Evolutionary conservation across 2,888 invertebrate species (phyloP), one percentile per base, ranked within the genome.

Genomic region (Geotrupes spiniger): DNA sequence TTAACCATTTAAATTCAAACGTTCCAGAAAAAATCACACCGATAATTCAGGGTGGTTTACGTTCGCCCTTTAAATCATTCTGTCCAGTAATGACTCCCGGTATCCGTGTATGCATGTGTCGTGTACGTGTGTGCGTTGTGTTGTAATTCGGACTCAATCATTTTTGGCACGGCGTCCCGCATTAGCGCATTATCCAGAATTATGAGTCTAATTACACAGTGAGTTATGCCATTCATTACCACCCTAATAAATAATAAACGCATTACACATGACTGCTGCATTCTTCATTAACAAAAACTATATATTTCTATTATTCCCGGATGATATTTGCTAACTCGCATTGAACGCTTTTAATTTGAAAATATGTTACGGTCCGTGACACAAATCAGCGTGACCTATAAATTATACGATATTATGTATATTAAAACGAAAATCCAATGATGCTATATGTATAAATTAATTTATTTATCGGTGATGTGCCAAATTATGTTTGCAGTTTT

Each of bases 191-290:
- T 69, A 70, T 64, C 66, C 62, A 64, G 66, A 71, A 73, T 71
- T 72, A 73, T 71, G 71, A 72, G 66, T 71, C 70, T 71, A 72
- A 73, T 73, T 73, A 73, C 67, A 60, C 60, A 57, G 67, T 71
- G 71, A 72, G 70, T 71, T 71, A 71, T 71, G 70, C 68, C 72
- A 71, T 72, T 71, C 70, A 71, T 73, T 72, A 72, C 65, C 61
- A 62, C 55, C 54, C 60, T 56, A 58, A 72, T 73, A 72, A 73
- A 73, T 73, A 72, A 70, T 72, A 70, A 71, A 71, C 66, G 68
- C 70, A 71, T 71, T 71, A 72, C 64, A 63, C 56, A 59, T 65
- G 65, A 65, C 66, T 59, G 58, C 53, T 59, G 66, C 70, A 72
- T 72, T 71, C 72, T 72, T 72, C 70, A 71, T 70, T 70, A 70